Evolutionary conservation across 1,140 invertebrate species (phyloP).

Genomic region (Hyles vespertilio): DNA sequence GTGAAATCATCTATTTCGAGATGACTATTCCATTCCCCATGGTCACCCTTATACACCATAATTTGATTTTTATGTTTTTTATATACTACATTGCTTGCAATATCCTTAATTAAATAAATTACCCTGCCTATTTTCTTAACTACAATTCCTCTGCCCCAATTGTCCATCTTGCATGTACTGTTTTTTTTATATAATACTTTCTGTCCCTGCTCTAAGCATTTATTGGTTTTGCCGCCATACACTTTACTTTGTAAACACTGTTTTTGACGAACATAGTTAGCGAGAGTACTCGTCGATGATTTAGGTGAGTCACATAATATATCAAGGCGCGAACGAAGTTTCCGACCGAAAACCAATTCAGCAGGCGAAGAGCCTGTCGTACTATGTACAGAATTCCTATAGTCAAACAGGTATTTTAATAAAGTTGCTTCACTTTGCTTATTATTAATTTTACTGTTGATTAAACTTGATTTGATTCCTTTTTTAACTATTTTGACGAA

Average conservation of each 20-base stretch:
- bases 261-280: not conserved
- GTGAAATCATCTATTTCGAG: conserved; percentile 3
- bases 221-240: not conserved
- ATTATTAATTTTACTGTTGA: too few relatives aligned
- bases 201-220: not conserved
- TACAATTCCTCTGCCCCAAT: too few relatives aligned
- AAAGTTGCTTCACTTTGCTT: too few relatives aligned
- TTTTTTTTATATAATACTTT: not conserved
- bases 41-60: conserved; percentile 1
- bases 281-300: conserved; percentile 1
- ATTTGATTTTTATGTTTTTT: conserved; percentile 4
- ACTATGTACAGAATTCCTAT: too few relatives aligned
- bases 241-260: conserved; percentile 1
- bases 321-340: not conserved
- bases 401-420: too few relatives aligned
- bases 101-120: conserved; percentile 2
- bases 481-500: too few relatives aligned
- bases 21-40: conserved; percentile 3
- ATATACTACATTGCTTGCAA: not conserved
- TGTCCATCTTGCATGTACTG: too few relatives aligned
- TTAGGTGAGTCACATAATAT: not conserved
- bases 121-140: not conserved
- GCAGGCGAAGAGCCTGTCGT: too few relatives aligned
- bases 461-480: too few relatives aligned
- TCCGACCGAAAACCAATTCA: not conserved